Evolutionary conservation across 2,888 invertebrate genomes (phyloP).

Genomic region (Drosophila greeni): DNA sequence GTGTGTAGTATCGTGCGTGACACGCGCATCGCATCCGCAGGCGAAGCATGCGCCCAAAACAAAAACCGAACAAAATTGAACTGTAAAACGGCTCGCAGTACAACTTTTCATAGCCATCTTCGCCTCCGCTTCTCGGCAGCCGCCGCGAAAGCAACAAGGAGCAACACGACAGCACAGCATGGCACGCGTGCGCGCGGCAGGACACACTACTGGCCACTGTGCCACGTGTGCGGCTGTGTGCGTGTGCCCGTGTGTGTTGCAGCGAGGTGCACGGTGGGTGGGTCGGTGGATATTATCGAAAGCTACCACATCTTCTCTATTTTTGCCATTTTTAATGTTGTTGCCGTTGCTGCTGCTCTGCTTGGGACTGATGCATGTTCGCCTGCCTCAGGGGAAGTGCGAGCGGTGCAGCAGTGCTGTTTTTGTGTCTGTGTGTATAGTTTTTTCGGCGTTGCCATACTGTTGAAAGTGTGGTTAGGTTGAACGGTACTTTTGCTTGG

Average conservation of each 20-base stretch:
- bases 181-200: conserved; percentile 41
- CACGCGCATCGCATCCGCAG: conserved; percentile 22
- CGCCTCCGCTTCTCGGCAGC: conserved; percentile 78
- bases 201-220: conserved; percentile 1
- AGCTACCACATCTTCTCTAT: too few species aligned
- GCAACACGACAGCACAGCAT: conserved; percentile 36
- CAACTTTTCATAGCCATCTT: conserved; percentile 8
- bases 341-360: background rate
- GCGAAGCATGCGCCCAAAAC: conserved; percentile 14
- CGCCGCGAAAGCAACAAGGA: conserved; percentile 43
- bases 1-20: conserved; percentile 1
- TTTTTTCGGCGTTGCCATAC: conserved; percentile 1
- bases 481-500: conserved; percentile 1
- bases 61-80: conserved; percentile 10
- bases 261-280: conserved; percentile 24
- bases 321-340: conserved; percentile 1
- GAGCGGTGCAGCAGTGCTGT: conserved; percentile 1
- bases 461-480: background rate
- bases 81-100: conserved; percentile 20
- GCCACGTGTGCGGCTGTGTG: conserved; percentile 18
- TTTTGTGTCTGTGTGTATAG: conserved; percentile 1
- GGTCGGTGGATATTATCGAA: conserved; percentile 3
- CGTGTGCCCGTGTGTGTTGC: conserved; percentile 30
- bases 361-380: conserved; percentile 12
- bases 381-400: conserved; percentile 18